Evolutionary conservation across 64 coral and sea anemone species (phyloP).

Genomic region (Porites lutea): DNA sequence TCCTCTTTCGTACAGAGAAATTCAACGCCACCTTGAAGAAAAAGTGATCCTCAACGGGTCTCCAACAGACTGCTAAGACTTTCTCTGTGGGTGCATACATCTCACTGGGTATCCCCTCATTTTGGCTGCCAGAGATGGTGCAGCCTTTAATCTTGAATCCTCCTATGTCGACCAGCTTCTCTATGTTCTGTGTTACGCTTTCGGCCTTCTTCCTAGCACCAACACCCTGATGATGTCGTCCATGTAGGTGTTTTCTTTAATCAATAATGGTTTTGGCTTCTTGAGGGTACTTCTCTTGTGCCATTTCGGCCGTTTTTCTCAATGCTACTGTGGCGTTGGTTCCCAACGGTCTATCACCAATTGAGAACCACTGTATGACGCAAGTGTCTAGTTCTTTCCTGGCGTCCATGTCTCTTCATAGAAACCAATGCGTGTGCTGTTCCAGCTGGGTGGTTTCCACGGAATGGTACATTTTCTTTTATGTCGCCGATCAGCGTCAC

Average conservation of each 20-base stretch:
- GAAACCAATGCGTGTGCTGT: slow-evolving; percentile 6
- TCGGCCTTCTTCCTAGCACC: neutral
- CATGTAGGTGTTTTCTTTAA: slow-evolving; percentile 17
- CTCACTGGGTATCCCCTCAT: neutral
- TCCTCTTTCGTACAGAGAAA: neutral
- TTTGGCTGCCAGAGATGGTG: slow-evolving; percentile 25
- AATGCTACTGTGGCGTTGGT: slow-evolving; percentile 19
- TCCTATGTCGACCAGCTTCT: slow-evolving; percentile 29
- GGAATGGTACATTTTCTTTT: slow-evolving; percentile 33
- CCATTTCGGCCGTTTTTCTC: slow-evolving; percentile 23
- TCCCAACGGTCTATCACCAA: neutral
- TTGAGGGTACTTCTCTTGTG: too few species aligned
- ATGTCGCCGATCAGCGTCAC: slow-evolving; percentile 26
- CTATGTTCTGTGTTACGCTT: slow-evolving; percentile 16
- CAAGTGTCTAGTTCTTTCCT: neutral
- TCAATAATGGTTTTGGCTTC: neutral
- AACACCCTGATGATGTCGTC: slow-evolving; percentile 6
- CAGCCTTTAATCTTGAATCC: slow-evolving; percentile 62
- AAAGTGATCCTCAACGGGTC: slow-evolving; percentile 31
- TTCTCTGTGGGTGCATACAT: slow-evolving; percentile 1
- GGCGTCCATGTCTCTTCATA: neutral
- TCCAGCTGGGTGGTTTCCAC: neutral
- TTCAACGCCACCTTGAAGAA: slow-evolving; percentile 21
- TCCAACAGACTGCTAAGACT: slow-evolving; percentile 48
- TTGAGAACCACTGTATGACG: neutral